phyloP scores from a whole-genome alignment of 2,797 vertebrate genomes.

The Alauda arvensis region DNA sequence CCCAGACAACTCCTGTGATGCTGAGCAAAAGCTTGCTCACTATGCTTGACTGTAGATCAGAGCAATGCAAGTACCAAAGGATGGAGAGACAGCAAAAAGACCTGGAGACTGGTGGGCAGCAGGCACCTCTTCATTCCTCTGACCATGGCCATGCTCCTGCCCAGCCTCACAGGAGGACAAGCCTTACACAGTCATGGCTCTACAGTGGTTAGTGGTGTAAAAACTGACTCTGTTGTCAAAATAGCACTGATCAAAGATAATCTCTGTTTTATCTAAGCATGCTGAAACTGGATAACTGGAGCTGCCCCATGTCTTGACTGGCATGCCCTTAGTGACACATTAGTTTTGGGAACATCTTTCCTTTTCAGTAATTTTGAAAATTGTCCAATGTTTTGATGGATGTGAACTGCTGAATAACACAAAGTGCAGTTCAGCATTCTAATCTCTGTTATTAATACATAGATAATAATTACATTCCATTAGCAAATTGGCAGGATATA shows the following conservation, averaged over 20 bases:
- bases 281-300: neutral
- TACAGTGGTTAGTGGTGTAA: neutral
- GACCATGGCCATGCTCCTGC: neutral
- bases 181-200: neutral
- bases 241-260: neutral
- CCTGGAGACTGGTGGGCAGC: neutral
- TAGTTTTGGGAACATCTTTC: neutral
- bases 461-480: conserved; percentile 22
- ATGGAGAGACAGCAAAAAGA: neutral
- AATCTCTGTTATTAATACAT: neutral
- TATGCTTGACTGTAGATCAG: neutral
- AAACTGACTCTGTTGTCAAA: neutral
- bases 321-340: neutral
- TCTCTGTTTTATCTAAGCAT: neutral
- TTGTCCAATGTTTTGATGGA: neutral
- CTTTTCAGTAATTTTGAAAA: neutral
- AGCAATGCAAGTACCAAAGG: neutral
- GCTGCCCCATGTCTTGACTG: neutral
- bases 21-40: neutral
- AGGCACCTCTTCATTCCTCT: neutral
- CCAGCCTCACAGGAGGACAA: neutral
- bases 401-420: neutral
- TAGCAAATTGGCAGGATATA: conserved; percentile 27
- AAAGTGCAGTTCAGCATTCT: neutral
- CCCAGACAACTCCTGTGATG: neutral